Evolutionary conservation across 2,113 vertebrate genomes (phyloP), one percentile per base, ranked within the genome.

Genomic region (Panthera uncia): DNA sequence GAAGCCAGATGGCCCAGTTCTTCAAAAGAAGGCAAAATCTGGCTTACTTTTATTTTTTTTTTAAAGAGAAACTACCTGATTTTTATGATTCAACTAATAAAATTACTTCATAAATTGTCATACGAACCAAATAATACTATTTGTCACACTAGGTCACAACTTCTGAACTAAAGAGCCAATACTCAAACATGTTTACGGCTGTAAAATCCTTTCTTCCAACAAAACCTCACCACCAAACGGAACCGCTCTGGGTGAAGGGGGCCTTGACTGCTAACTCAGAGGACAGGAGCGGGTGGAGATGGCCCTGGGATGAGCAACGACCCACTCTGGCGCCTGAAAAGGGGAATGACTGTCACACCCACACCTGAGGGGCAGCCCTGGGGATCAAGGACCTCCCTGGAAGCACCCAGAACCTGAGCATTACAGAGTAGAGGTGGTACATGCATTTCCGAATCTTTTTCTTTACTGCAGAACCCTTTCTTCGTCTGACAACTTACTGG

Each of bases 161-260:
- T 80, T 80, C 27, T 76, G 55, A 19, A 36, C 27, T 50, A 27
- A 1, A 50, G 19, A 93, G 7, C 23, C 57, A 88, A 68, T 12
- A 36, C 23, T 48, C 76, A 52, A 41, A 76, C n/a, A 63, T 71
- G 29, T 7, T 84, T n/a, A 68, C 2, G 18, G 48, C 38, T 73
- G n/a, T 52, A 89, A 92, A 89, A 82, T 7, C 31, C 16, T 74
- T 88, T 87, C 65, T 89, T 94, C 65, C 73, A 86, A 93, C 19
- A 48, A 93, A 91, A 88, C 15, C 61, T 94, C 11, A 23, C 68
- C 71, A 66, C 69, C 76, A 45, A 50, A 85, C 23, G 19, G 69
- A 29, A 31, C 45, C 0, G 3, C 25, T 16, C 29, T 27, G 36
- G 21, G 18, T 15, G 12, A 63, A 57, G 57, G 57, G 21, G 7